Conservation (phyloP, 2,888 invertebrate genomes). For the Nomada ferruginata region DNA sequence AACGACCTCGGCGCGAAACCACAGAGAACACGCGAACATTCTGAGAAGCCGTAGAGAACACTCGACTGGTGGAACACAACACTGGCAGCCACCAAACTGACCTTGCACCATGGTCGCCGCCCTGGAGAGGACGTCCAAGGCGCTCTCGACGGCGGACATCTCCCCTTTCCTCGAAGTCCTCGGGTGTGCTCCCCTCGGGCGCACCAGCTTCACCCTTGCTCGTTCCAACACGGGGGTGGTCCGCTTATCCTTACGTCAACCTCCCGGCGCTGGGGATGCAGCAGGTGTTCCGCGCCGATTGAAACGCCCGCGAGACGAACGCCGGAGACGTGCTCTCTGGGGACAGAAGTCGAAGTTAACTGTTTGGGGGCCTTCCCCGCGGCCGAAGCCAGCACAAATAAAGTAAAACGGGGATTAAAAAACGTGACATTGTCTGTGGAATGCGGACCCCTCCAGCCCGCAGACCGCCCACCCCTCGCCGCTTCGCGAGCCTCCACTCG, state of each 20-base stretch:
- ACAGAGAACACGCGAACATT: too few species aligned
- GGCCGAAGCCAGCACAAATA: constrained; percentile 77
- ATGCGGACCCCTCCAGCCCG: constrained; percentile 78
- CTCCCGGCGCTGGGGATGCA: constrained; percentile 3
- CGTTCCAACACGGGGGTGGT: too few species aligned
- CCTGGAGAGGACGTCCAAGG: constrained; percentile 93
- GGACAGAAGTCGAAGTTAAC: constrained; percentile 71
- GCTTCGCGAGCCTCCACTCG: constrained; percentile 43
- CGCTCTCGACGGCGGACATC: constrained; percentile 92
- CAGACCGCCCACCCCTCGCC: constrained; percentile 61
- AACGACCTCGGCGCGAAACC: too few species aligned
- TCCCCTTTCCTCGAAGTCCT: constrained; percentile 59
- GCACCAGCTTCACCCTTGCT: constrained; percentile 4
- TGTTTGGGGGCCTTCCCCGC: constrained; percentile 72
- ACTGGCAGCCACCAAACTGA: constrained; percentile 69
- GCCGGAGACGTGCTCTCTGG: constrained; percentile 42
- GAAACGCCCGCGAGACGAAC: constrained; percentile 26
- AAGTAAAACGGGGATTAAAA: constrained; percentile 83
- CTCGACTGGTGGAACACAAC: background rate
- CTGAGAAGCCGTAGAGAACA: too few species aligned
- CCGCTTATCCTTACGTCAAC: background rate
- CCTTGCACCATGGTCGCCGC: constrained; percentile 95
- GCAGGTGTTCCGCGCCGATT: constrained; percentile 35
- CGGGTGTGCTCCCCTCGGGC: background rate
- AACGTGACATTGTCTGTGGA: constrained; percentile 84